Evolutionary conservation across 1,140 invertebrate species (phyloP).

Genomic region (Tetramorium simillimum): DNA sequence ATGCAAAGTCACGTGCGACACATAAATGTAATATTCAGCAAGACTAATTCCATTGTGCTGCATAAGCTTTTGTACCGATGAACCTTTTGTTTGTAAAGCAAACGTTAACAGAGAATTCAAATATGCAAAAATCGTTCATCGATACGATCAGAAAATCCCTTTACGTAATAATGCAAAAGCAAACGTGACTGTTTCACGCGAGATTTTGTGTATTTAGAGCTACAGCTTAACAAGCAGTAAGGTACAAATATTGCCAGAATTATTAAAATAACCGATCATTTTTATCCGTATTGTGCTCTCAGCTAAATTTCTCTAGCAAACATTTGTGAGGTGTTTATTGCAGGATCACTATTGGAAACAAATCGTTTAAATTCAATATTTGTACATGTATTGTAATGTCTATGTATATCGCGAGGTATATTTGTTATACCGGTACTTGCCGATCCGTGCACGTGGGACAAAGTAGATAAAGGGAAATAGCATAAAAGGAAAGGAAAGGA

Average conservation of each 20-base stretch:
- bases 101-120: constrained; percentile 31
- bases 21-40: constrained; percentile 13
- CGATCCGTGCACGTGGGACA: background rate
- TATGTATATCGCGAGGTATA: constrained; percentile 3
- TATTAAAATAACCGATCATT: background rate
- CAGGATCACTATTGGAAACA: background rate
- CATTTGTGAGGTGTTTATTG: background rate
- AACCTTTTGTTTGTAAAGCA: constrained; percentile 34
- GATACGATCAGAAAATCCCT: constrained; percentile 10
- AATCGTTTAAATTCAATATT: constrained; percentile 26
- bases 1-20: constrained; percentile 26
- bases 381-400: no score
- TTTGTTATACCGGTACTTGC: background rate
- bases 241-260: background rate
- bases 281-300: no score
- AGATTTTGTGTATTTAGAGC: background rate
- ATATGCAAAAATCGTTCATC: constrained; percentile 19
- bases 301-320: background rate
- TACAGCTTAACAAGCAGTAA: background rate
- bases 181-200: background rate
- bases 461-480: constrained; percentile 30
- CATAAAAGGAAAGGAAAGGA: background rate
- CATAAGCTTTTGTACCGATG: background rate
- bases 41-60: constrained; percentile 25
- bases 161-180: background rate